These are phyloP conservation scores for Morone chrysops DNA, from an alignment of 2,113 vertebrate species.

Conservation along the genomic window DNA sequence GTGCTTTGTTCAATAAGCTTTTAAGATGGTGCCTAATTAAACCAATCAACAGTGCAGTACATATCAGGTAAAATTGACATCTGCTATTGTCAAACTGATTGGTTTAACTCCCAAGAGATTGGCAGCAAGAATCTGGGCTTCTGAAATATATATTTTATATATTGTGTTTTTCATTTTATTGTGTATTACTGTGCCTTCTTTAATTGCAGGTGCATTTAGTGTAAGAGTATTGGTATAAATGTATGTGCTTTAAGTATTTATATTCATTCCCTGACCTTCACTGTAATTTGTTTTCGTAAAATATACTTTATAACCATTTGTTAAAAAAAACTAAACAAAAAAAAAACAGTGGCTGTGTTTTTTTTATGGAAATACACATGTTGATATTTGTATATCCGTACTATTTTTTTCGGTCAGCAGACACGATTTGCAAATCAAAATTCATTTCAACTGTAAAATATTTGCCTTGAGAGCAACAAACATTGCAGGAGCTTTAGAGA, in stretches of 20 bases:
- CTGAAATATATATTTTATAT: neutral
- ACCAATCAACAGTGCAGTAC: neutral
- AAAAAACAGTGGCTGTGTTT: neutral
- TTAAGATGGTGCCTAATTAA: neutral
- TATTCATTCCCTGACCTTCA: neutral
- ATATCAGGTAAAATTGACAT: neutral
- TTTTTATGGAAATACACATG: neutral
- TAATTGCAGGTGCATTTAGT: neutral
- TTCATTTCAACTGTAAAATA: neutral
- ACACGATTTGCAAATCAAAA: slow-evolving; percentile 6
- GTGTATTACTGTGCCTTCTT: neutral
- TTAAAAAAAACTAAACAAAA: neutral
- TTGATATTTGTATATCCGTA: slow-evolving; percentile 35
- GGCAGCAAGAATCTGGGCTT: neutral
- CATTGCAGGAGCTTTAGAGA: neutral
- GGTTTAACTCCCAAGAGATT: neutral
- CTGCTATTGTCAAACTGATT: neutral
- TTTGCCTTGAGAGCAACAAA: slow-evolving; percentile 15
- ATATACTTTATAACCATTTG: neutral
- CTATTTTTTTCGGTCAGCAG: neutral
- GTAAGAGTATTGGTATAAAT: neutral
- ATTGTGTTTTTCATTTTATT: neutral
- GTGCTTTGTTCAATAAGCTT: neutral
- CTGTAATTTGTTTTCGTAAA: neutral
- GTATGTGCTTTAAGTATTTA: slow-evolving; percentile 1